phyloP scores from a whole-genome alignment of 64 coral and sea anemone genomes.

The Pocillopora damicornis region DNA sequence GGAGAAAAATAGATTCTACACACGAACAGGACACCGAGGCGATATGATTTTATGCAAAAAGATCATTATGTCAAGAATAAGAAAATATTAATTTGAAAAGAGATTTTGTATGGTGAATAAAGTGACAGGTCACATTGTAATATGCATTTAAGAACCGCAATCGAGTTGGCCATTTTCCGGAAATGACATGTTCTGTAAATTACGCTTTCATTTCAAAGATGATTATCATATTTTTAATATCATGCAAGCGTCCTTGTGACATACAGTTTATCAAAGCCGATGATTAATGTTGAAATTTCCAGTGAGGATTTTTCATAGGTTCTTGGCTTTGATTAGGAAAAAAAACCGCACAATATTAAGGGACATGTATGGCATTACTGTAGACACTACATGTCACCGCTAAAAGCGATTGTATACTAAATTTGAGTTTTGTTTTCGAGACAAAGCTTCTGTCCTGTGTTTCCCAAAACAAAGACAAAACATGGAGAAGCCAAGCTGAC shows the following conservation, averaged over 20 bases:
- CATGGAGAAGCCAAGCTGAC: neutral
- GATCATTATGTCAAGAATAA: neutral
- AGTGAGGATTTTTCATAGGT: too few relatives aligned
- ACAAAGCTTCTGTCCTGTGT: neutral
- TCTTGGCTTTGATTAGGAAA: too few relatives aligned
- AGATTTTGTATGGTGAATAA: constrained; percentile 14
- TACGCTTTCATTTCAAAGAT: neutral
- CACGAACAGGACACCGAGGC: neutral
- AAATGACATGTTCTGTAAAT: neutral
- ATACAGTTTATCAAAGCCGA: neutral
- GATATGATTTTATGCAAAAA: neutral
- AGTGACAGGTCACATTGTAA: neutral
- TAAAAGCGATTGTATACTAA: neutral
- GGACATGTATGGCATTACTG: too few relatives aligned
- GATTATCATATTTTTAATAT: neutral
- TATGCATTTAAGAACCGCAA: neutral
- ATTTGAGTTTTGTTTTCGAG: neutral
- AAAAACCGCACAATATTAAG: too few relatives aligned
- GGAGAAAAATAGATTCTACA: neutral
- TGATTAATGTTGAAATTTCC: neutral
- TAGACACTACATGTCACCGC: neutral
- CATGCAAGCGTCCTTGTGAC: too few relatives aligned
- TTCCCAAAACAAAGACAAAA: neutral
- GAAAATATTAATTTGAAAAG: constrained; percentile 17
- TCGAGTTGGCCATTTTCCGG: constrained; percentile 19